These are phyloP conservation scores for Cheilinus undulatus DNA, from an alignment of 2,113 vertebrate genomes.

Conservation along the genomic window DNA sequence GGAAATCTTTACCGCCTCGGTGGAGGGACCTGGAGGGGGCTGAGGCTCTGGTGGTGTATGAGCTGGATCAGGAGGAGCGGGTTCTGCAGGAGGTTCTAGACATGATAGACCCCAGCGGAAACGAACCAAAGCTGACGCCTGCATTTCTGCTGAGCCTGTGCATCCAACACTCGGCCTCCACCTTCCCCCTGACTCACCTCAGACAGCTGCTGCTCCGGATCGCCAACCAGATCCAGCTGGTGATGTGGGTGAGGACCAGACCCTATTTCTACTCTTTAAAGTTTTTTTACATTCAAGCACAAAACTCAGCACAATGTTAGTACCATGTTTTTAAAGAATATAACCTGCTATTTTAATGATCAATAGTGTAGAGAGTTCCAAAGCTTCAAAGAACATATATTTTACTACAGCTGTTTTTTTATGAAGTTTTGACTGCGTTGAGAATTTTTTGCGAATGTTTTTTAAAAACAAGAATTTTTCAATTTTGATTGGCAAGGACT, in stretches of 20 bases:
- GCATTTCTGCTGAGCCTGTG: conserved; percentile 84
- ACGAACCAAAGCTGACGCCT: conserved; percentile 76
- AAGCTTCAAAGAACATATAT: too few relatives aligned
- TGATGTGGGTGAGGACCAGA: conserved; percentile 78
- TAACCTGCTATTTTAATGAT: too few relatives aligned
- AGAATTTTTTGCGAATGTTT: too few relatives aligned
- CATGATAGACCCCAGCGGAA: conserved; percentile 58
- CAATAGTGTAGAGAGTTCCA: too few relatives aligned
- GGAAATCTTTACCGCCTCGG: conserved; percentile 41
- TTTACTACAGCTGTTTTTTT: too few relatives aligned
- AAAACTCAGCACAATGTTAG: too few relatives aligned
- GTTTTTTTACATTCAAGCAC: neutral
- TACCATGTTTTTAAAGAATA: too few relatives aligned
- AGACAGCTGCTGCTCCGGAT: conserved; percentile 79
- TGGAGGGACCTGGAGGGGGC: conserved; percentile 75
- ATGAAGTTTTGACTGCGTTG: too few relatives aligned
- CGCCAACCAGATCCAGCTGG: conserved; percentile 79
- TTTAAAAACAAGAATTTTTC: too few relatives aligned
- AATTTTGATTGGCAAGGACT: too few relatives aligned
- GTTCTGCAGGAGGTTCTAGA: conserved; percentile 78
- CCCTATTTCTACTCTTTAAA: neutral
- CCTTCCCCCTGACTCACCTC: conserved; percentile 69
- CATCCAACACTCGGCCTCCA: conserved; percentile 79
- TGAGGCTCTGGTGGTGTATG: conserved; percentile 71
- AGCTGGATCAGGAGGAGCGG: conserved; percentile 76